A percentile compares a stretch with the other conserved stretches of the same genome.
phyloP scores from a whole-genome alignment of 2,888 invertebrate species.

The Abscondita cerata region DNA sequence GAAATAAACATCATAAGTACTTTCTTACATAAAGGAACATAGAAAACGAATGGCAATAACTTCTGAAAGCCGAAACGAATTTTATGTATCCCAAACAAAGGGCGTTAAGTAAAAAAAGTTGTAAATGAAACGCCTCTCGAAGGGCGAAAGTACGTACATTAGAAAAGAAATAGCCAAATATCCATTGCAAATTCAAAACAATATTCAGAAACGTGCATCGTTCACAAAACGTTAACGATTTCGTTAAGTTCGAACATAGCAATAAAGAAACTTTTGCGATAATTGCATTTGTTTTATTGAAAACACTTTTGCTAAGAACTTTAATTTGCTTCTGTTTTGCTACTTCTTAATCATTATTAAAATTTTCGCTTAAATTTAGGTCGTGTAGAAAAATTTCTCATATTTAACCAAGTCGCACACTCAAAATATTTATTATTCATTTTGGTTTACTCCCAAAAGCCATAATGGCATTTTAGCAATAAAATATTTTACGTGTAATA shows the following conservation, averaged over 20 bases:
- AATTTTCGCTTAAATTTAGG: not conserved
- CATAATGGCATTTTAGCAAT: slow-evolving; percentile 28
- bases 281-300: slow-evolving; percentile 43
- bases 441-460: slow-evolving; percentile 27
- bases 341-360: no score
- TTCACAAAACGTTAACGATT: not conserved
- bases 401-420: slow-evolving; percentile 11
- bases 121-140: no score
- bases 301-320: slow-evolving; percentile 38
- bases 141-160: not conserved
- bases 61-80: no score
- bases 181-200: slow-evolving; percentile 14
- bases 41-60: no score
- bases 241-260: not conserved
- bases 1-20: no score
- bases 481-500: slow-evolving; percentile 33
- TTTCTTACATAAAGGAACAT: no score
- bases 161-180: not conserved
- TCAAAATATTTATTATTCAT: slow-evolving; percentile 31
- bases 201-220: slow-evolving; percentile 14
- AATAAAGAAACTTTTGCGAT: slow-evolving; percentile 32
- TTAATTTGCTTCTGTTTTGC: slow-evolving; percentile 19
- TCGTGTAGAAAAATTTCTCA: not conserved
- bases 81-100: no score
- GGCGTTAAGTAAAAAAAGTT: no score